Percentiles rank a stretch among this genome's conserved stretches.
phyloP scores from a whole-genome alignment of 2,888 invertebrate species.

The Drosophila acutilabella region DNA sequence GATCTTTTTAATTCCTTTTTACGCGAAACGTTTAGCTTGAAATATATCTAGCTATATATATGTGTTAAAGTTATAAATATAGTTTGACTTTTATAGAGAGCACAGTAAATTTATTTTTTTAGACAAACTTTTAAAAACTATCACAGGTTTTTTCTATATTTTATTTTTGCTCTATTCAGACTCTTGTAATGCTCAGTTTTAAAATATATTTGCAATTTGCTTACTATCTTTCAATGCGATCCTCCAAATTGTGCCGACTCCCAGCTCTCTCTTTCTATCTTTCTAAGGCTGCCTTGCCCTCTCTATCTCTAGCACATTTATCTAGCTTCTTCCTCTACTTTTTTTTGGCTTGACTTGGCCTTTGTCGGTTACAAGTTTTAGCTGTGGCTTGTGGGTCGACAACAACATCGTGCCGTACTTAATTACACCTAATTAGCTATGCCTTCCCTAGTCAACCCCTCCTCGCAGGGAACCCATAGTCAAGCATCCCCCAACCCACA shows the following conservation, averaged over 20 bases:
- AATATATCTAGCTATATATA: background rate
- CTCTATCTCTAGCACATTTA: background rate
- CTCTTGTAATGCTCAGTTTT: too few species aligned
- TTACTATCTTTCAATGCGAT: slow-evolving; percentile 53
- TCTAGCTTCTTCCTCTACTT: background rate
- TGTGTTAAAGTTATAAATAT: background rate
- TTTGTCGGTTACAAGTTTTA: slow-evolving; percentile 43
- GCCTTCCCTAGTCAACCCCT: slow-evolving; percentile 25
- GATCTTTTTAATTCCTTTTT: slow-evolving; percentile 7
- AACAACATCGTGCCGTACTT: slow-evolving; percentile 49
- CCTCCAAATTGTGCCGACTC: slow-evolving; percentile 23
- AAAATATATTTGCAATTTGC: background rate
- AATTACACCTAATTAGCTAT: slow-evolving; percentile 70
- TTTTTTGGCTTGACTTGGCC: slow-evolving; percentile 34
- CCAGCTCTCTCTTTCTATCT: background rate
- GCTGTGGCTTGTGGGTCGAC: slow-evolving; percentile 11
- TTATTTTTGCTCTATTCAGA: too few species aligned
- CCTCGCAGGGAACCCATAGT: background rate
- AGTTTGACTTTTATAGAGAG: too few species aligned
- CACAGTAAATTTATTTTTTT: too few species aligned
- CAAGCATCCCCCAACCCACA: slow-evolving; percentile 5
- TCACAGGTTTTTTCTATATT: too few species aligned
- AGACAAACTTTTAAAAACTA: too few species aligned
- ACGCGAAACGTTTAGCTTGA: slow-evolving; percentile 6
- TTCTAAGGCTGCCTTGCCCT: background rate